Conservation (phyloP, 1,140 invertebrate species). For the Lepeophtheirus salmonis region DNA sequence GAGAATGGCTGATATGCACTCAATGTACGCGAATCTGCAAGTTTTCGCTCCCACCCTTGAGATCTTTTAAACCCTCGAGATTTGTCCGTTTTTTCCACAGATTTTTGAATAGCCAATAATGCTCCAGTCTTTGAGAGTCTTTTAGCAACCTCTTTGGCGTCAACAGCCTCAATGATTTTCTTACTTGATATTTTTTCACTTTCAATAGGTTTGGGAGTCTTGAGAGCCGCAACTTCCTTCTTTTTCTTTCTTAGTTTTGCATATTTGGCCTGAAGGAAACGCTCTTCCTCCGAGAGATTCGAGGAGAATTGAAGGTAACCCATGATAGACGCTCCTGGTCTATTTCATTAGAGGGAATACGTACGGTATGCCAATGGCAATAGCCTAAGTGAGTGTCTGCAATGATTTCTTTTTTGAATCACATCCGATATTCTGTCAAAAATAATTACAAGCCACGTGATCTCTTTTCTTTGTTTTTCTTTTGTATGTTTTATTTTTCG, state of each 20-base stretch:
- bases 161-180: conserved; percentile 63
- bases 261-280: conserved; percentile 80
- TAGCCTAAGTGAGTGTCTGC: too few relatives aligned
- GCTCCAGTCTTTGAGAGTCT: conserved; percentile 84
- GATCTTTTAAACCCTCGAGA: conserved; percentile 41
- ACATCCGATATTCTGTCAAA: too few relatives aligned
- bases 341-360: too few relatives aligned
- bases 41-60: conserved; percentile 50
- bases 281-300: conserved; percentile 75
- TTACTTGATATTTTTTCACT: too few relatives aligned
- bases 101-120: conserved; percentile 59
- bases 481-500: too few relatives aligned
- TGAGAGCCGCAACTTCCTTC: conserved; percentile 18
- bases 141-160: conserved; percentile 81
- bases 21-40: conserved; percentile 35
- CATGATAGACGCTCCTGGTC: too few relatives aligned
- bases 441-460: too few relatives aligned
- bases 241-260: conserved; percentile 81
- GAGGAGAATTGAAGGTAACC: too few relatives aligned
- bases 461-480: too few relatives aligned
- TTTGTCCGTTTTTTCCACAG: conserved; percentile 47
- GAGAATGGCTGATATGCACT: conserved; percentile 77
- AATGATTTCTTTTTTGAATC: too few relatives aligned
- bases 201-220: background rate
- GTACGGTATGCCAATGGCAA: too few relatives aligned